Conservation (phyloP, 2,888 invertebrate genomes). For the Prenolepis imparis region DNA sequence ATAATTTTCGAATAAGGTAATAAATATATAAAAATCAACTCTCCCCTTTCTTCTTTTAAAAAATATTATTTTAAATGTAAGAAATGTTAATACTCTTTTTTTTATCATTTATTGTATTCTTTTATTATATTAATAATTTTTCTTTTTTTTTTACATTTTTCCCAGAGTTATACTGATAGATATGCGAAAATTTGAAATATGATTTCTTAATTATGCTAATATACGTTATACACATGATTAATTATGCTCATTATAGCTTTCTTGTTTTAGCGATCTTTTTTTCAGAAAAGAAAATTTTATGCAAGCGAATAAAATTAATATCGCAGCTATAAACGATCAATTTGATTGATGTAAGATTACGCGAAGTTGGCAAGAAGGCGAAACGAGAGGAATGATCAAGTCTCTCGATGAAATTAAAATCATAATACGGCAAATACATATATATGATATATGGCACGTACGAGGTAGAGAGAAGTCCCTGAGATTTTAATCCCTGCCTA, state of each 20-base stretch:
- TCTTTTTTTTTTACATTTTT: background rate
- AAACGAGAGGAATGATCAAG: constrained; percentile 54
- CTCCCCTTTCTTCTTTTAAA: too few relatives aligned
- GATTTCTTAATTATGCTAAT: background rate
- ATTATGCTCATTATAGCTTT: background rate
- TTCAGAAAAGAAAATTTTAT: constrained; percentile 15
- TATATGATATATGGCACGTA: background rate
- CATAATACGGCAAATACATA: constrained; percentile 54
- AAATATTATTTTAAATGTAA: background rate
- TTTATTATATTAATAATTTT: background rate
- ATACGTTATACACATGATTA: background rate
- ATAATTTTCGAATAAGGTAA: background rate
- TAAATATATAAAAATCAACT: background rate
- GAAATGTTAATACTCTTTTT: background rate
- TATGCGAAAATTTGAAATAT: background rate
- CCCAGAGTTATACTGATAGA: background rate
- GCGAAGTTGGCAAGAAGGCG: constrained; percentile 54
- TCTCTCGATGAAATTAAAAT: constrained; percentile 66
- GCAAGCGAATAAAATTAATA: constrained; percentile 18
- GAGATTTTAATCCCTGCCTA: constrained; percentile 72
- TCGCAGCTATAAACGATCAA: constrained; percentile 25
- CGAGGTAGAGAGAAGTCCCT: constrained; percentile 34
- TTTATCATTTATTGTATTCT: too few relatives aligned
- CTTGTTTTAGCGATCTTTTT: background rate
- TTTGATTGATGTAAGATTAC: constrained; percentile 49